Conservation (phyloP, 1,140 invertebrate genomes). For the Drosophila chauvacae region DNA sequence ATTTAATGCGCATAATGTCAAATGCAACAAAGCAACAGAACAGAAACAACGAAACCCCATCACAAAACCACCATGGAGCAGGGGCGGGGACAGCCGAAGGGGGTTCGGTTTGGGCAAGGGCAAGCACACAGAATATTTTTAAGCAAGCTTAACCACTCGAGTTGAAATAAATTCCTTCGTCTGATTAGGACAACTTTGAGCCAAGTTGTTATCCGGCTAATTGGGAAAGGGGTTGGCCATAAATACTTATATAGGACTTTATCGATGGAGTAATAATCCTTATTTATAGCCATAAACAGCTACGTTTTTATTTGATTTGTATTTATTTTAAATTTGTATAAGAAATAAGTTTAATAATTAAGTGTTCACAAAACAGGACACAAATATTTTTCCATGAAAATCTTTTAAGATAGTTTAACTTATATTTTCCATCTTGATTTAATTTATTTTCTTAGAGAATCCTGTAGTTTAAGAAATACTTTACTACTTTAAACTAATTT, state of each 20-base stretch:
- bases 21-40: constrained; percentile 52
- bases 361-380: not conserved
- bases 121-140: constrained; percentile 30
- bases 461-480: not conserved
- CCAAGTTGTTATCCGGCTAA: constrained; percentile 13
- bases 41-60: constrained; percentile 30
- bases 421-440: not conserved
- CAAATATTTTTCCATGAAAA: accelerated
- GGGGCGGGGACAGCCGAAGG: not conserved
- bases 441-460: not conserved
- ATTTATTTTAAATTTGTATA: not conserved
- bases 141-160: constrained; percentile 24
- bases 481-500: not conserved
- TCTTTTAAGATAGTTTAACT: not conserved
- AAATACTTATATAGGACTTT: not conserved
- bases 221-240: not conserved
- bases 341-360: not conserved
- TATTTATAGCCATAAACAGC: not conserved
- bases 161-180: constrained; percentile 26
- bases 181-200: constrained; percentile 15
- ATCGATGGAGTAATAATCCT: not conserved
- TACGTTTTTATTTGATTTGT: not conserved
- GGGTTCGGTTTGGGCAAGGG: constrained; percentile 8
- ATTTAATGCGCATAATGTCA: constrained; percentile 75
- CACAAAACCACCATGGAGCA: constrained; percentile 25